Evolutionary conservation across 2,797 vertebrate genomes (phyloP), one percentile per base, ranked within the genome.

Genomic region (Arremon aurantiirostris): DNA sequence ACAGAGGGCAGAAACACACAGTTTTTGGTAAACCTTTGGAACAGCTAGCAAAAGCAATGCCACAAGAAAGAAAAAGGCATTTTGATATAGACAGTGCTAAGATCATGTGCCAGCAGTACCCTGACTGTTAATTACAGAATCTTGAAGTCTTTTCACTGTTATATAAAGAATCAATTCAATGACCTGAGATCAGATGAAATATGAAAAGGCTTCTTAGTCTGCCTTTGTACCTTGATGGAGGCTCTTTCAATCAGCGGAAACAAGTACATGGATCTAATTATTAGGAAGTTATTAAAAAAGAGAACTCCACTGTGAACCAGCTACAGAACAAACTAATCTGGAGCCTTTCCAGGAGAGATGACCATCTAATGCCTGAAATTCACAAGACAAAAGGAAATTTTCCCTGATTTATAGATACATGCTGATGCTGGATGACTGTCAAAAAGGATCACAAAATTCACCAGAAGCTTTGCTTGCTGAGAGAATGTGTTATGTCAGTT

Each of bases 141-240:
- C 64, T 71, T 91, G 39, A 92, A 93, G 64, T 87, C 87, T 89
- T 70, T 95, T 94, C 87, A 73, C 30, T 85, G 14, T 89, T 90
- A 63, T 39, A 70, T 60, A 82, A 88, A 80, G 82, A 94, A 89
- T 89, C 73, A 92, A 78, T 91, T 91, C 50, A 91, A 50, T 92
- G 94, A 82, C 90, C 73, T 91, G 69, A 91, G 75, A 94, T 90
- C 70, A 92, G 79, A 85, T 82, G 76, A 93, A 96, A 93, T 85
- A 95, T 86, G 57, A 93, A 91, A 96, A 90, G 78, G 26, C 59
- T 66, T 82, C 86, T 95, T 92, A 86, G 66, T 73, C 83, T 86
- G 88, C 66, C 34, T 95, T 95, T 96, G 65, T 93, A 70, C 34
- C 46, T 66, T 71, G 76, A 65, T 81, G 59, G 72, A 87, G 52